Evolutionary conservation across 2,888 invertebrate genomes (phyloP).

Genomic region (Mimas tiliae): DNA sequence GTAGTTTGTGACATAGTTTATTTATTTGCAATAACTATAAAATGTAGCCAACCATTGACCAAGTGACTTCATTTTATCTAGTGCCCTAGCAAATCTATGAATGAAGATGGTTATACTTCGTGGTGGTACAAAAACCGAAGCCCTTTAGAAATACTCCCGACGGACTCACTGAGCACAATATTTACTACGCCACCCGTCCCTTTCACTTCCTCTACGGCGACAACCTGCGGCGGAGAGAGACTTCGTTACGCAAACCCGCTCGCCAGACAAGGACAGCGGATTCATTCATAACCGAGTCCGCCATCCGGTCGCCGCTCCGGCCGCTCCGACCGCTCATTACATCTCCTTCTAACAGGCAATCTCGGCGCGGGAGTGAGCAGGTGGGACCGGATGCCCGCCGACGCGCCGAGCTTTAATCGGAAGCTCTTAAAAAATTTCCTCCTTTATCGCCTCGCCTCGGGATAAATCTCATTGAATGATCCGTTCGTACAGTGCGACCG

Average conservation of each 20-base stretch:
- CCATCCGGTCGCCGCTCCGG: constrained; percentile 78
- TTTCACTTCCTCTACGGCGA: constrained; percentile 83
- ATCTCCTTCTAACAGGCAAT: constrained; percentile 81
- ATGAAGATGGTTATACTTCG: constrained; percentile 72
- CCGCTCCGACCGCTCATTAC: constrained; percentile 71
- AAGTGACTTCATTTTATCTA: constrained; percentile 27
- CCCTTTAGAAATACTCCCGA: constrained; percentile 72
- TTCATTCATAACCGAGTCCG: constrained; percentile 84
- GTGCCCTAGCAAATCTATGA: constrained; percentile 60
- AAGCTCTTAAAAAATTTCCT: constrained; percentile 71
- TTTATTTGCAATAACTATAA: background rate
- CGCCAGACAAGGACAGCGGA: constrained; percentile 70
- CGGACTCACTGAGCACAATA: constrained; percentile 75
- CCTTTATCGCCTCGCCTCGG: constrained; percentile 56
- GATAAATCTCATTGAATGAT: constrained; percentile 39
- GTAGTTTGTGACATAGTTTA: constrained; percentile 28
- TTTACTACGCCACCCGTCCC: constrained; percentile 83
- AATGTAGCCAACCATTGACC: constrained; percentile 24
- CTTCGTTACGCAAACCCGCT: constrained; percentile 50
- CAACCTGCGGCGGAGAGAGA: constrained; percentile 77
- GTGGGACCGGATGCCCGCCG: constrained; percentile 78
- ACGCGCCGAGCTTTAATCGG: constrained; percentile 71
- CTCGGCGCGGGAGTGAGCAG: constrained; percentile 79
- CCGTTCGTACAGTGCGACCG: constrained; percentile 39
- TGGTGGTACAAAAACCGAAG: constrained; percentile 70